Evolutionary conservation across 2,888 invertebrate genomes (phyloP), one percentile per base, ranked within the genome.

Genomic region (Rhamphomyia laevipes): DNA sequence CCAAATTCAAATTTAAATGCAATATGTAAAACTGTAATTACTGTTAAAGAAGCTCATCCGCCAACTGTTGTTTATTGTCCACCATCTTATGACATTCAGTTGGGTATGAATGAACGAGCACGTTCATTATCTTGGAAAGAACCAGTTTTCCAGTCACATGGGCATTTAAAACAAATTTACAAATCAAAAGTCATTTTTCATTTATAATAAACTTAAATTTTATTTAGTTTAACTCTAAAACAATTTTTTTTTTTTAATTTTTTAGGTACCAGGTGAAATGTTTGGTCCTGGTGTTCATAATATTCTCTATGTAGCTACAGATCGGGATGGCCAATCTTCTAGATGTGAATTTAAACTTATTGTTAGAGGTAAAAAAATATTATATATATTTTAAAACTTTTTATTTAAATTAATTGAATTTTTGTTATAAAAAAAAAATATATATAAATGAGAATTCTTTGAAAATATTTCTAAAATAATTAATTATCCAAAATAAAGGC

Each of bases 41-140:
- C 76, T 38, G 74, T 83, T 30, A 70, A 72, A 55, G 77, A 78
- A 57, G 67, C 71, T n/a, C 75, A 77, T 60, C 70, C 73, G 33
- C 81, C 81, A 1, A 67, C 64, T 48, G 73, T 79, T 23, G 66
- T 65, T 38, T 74, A 72, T 53, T 84, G 84, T 60, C 82, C 84
- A 1, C 66, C 72, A 41, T 77, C 80, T 7, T 77, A 82, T 58
- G 77, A 78, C 54, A 75, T 78, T 21, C 65, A 70, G 16, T 62
- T 82, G 45, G 66, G 69, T 43, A 68, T 71, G 13, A 74, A 77
- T 41, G 78, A 81, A 61, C 66, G 66, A 1, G 72, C 73, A 47
- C 73, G 77, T 23, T 70, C 74, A 40, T 73, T 82, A 42, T 71
- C 73, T 55, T 84, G 83, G 83, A 73, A 74, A 40, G 82, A 83